Evolutionary conservation across 1,140 invertebrate genomes (phyloP).

Genomic region (Ridgeia piscesae): DNA sequence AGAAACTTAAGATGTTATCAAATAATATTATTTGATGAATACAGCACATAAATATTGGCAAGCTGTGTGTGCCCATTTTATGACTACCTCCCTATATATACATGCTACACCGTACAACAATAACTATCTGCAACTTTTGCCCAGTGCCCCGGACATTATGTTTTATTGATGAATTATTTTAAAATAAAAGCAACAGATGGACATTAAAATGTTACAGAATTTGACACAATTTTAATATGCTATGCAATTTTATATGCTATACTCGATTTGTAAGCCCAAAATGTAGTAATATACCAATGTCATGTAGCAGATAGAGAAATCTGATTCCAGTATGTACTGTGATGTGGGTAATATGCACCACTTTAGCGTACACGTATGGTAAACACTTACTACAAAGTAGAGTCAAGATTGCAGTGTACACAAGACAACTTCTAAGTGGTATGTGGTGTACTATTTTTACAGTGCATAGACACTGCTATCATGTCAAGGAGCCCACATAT

Average conservation of each 20-base stretch:
- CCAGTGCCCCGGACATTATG: background rate
- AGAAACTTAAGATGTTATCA: background rate
- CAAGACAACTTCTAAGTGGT: too few species aligned
- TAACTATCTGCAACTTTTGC: too few species aligned
- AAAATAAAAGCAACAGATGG: background rate
- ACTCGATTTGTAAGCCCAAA: background rate
- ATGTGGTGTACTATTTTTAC: background rate
- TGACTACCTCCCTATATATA: too few species aligned
- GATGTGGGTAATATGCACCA: background rate
- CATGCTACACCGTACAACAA: too few species aligned
- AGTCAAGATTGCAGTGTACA: background rate
- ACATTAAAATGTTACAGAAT: background rate
- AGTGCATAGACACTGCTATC: background rate
- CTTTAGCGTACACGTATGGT: background rate
- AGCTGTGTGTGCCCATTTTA: too few species aligned
- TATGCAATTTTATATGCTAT: background rate
- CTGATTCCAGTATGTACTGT: background rate
- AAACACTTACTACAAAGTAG: background rate
- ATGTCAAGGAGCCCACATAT: background rate
- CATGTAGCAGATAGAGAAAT: background rate
- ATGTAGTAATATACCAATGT: background rate
- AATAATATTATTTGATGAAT: background rate
- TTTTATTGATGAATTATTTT: background rate
- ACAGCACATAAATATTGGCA: too few species aligned
- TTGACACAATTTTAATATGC: background rate